Evolutionary conservation across 2,113 vertebrate genomes (phyloP).

Genomic region (Pluvialis apricaria): DNA sequence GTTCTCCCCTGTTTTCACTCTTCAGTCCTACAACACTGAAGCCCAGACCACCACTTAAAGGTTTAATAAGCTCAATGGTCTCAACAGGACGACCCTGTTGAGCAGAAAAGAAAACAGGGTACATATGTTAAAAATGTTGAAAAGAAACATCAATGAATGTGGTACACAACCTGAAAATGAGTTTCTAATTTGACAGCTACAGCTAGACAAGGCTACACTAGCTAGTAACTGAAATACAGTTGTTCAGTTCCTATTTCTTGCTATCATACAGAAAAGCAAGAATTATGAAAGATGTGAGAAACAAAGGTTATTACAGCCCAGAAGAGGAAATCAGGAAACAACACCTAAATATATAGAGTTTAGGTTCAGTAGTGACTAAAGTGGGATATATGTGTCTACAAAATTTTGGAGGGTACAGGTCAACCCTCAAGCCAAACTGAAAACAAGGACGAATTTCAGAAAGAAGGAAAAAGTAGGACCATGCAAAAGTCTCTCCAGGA

Average conservation of each 20-base stretch:
- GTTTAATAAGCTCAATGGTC: slow-evolving; percentile 86
- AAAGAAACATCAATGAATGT: not conserved
- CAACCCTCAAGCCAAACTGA: not conserved
- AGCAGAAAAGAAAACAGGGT: not conserved
- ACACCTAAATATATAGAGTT: not conserved
- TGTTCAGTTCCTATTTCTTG: accelerated
- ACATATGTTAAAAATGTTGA: not conserved
- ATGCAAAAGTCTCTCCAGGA: not conserved
- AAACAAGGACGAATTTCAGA: not conserved
- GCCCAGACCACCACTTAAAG: slow-evolving; percentile 84
- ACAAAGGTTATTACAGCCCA: not conserved
- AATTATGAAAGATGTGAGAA: not conserved
- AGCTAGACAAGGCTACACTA: not conserved
- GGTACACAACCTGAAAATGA: not conserved
- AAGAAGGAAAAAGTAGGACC: not conserved
- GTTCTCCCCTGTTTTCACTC: slow-evolving; percentile 90
- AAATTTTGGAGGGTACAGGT: not conserved
- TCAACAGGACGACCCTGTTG: slow-evolving; percentile 87
- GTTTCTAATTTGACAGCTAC: not conserved
- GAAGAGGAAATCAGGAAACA: not conserved
- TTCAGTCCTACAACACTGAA: slow-evolving; percentile 93
- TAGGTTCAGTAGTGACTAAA: not conserved
- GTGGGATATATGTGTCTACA: not conserved
- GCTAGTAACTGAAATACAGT: not conserved
- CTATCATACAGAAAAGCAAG: not conserved